These are phyloP conservation scores for Furcula furcula DNA, from an alignment of 2,888 invertebrate species.

Conservation along the genomic window DNA sequence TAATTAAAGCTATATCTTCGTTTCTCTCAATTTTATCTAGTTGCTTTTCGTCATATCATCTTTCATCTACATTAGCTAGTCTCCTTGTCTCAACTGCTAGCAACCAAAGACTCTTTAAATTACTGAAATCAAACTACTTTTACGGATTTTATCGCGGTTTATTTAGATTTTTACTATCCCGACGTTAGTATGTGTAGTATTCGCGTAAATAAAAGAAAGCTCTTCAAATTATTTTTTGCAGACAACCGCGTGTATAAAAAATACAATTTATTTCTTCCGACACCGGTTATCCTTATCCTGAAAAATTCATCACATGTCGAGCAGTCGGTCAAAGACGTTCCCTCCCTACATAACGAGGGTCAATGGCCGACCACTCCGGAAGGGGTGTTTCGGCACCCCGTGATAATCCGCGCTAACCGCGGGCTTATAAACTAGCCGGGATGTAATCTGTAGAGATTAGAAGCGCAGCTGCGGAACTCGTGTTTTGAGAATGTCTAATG, in stretches of 20 bases:
- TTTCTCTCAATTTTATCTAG: too few species aligned
- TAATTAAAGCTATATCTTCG: too few species aligned
- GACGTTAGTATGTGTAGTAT: too few species aligned
- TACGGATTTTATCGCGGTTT: too few species aligned
- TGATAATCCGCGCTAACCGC: constrained; percentile 35
- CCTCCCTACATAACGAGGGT: constrained; percentile 23
- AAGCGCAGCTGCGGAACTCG: neutral
- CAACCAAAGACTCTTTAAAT: too few species aligned
- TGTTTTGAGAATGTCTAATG: neutral
- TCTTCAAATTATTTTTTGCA: neutral
- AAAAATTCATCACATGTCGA: constrained; percentile 29
- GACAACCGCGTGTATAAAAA: neutral
- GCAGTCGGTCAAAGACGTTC: constrained; percentile 12
- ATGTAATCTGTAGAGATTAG: neutral
- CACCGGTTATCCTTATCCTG: neutral
- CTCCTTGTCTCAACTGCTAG: too few species aligned
- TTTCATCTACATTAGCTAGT: too few species aligned
- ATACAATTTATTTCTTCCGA: neutral
- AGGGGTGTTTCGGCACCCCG: constrained; percentile 33
- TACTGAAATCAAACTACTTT: too few species aligned
- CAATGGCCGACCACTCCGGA: constrained; percentile 22
- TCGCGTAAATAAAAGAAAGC: too few species aligned
- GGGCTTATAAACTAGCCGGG: constrained; percentile 23
- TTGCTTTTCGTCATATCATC: too few species aligned
- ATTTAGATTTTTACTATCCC: too few species aligned